phyloP scores from a whole-genome alignment of 1,140 invertebrate genomes.

The Micrasema longulum region DNA sequence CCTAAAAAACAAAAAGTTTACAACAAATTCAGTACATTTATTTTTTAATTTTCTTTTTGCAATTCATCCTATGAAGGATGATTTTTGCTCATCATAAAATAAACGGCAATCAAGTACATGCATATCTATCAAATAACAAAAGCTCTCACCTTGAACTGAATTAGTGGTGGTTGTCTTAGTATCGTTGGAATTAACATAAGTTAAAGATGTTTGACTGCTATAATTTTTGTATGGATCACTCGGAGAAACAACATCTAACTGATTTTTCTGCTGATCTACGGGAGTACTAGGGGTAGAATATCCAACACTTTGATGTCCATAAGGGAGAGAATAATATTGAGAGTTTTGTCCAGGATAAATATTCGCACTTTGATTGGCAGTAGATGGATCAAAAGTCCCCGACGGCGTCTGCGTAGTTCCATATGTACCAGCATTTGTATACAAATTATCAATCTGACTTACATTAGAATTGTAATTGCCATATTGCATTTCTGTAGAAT shows the following conservation, averaged over 20 bases:
- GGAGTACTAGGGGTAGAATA: conserved; percentile 1
- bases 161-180: conserved; percentile 44
- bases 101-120: not conserved
- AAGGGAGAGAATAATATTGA: conserved; percentile 68
- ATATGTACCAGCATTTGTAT: conserved; percentile 58
- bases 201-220: conserved; percentile 23
- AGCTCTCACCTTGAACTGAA: conserved; percentile 41
- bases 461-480: conserved; percentile 18
- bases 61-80: too few relatives aligned
- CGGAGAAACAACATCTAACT: conserved; percentile 16
- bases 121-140: not conserved
- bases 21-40: too few relatives aligned
- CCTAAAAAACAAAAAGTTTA: conserved; percentile 46
- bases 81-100: too few relatives aligned
- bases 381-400: conserved; percentile 58
- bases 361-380: conserved; percentile 55
- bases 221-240: conserved; percentile 30
- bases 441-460: conserved; percentile 52
- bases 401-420: conserved; percentile 69
- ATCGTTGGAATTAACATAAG: conserved; percentile 49
- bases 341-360: conserved; percentile 51
- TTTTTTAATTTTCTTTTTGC: too few relatives aligned
- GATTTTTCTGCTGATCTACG: conserved; percentile 24
- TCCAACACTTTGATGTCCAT: conserved; percentile 64
- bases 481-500: conserved; percentile 47